A percentile compares a stretch with the other conserved stretches of the same genome.
Evolutionary conservation across 2,113 vertebrate genomes (phyloP).

Genomic region (Thryonomys swinderianus): DNA sequence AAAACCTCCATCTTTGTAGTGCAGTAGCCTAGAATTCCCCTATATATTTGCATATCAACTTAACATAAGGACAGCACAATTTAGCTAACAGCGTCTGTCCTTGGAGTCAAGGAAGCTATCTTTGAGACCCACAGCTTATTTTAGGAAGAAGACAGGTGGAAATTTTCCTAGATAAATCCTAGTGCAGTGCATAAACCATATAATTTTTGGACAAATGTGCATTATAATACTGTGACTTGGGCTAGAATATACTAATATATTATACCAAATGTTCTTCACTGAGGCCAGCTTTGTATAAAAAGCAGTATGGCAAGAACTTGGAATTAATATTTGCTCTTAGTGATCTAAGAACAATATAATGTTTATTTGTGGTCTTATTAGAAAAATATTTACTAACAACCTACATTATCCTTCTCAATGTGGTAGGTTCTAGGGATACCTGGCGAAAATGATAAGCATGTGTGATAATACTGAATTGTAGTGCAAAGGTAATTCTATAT

Average conservation of each 20-base stretch:
- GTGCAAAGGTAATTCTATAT: not conserved
- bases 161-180: slow-evolving; percentile 10
- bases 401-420: not conserved
- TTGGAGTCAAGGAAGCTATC: not conserved
- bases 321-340: not conserved
- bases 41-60: not conserved
- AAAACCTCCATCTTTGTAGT: not conserved
- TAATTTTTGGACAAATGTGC: not conserved
- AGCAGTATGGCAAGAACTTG: not conserved
- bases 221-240: not conserved
- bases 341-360: not conserved
- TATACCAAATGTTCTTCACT: not conserved
- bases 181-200: not conserved
- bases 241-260: not conserved
- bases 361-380: not conserved
- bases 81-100: not conserved
- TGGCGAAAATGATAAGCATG: not conserved
- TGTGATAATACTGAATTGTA: not conserved
- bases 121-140: not conserved
- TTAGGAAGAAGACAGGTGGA: not conserved
- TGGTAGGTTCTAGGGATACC: not conserved
- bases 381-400: not conserved
- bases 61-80: not conserved
- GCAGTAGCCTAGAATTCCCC: not conserved
- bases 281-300: not conserved